Conservation (phyloP, 2,113 vertebrate genomes). For the Bujurquina vittata region DNA sequence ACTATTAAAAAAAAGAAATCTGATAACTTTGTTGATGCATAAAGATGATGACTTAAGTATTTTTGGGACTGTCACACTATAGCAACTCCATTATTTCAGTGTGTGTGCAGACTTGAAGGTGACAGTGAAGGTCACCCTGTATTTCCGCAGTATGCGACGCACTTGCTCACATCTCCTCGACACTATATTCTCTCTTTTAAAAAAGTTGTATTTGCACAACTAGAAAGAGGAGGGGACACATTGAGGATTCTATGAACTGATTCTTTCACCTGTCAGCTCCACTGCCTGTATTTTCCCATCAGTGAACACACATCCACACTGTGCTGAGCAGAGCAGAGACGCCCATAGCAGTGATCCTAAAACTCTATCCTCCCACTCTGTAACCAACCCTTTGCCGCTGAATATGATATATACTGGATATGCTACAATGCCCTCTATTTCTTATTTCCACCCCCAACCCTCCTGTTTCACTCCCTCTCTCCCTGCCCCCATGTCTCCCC, state of each 20-base stretch:
- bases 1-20: neutral
- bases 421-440: constrained; percentile 48
- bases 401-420: constrained; percentile 30
- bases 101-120: neutral
- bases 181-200: neutral
- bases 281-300: neutral
- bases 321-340: neutral
- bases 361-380: neutral
- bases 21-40: neutral
- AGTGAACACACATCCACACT: neutral
- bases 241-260: neutral
- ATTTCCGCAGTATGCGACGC: neutral
- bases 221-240: neutral
- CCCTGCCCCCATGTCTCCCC: neutral
- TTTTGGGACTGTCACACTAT: neutral
- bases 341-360: constrained; percentile 2
- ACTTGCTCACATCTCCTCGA: neutral
- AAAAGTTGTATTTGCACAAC: neutral
- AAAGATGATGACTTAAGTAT: neutral
- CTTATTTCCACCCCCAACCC: constrained; percentile 1
- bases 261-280: neutral
- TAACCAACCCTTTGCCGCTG: constrained; percentile 8
- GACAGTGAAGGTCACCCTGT: neutral
- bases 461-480: neutral
- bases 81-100: neutral